Conservation (phyloP, 2,113 vertebrate species). For the Ciconia boyciana region DNA sequence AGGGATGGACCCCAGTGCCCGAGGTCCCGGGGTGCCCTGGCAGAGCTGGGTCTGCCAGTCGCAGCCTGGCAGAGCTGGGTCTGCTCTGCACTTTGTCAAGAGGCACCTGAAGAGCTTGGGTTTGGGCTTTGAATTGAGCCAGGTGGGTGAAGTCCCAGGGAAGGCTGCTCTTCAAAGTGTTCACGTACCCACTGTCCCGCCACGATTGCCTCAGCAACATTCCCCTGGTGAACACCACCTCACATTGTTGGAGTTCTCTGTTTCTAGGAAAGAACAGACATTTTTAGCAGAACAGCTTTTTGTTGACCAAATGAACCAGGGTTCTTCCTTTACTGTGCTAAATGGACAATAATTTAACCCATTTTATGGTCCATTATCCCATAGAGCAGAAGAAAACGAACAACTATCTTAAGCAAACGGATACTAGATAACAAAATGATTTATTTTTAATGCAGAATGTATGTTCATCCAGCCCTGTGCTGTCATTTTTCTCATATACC, state of each 20-base stretch:
- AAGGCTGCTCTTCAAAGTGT: neutral
- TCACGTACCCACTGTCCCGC: neutral
- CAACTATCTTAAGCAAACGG: neutral
- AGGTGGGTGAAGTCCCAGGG: neutral
- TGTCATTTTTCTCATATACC: neutral
- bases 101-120: neutral
- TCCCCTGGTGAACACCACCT: neutral
- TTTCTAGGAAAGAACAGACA: neutral
- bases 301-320: neutral
- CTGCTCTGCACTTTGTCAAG: neutral
- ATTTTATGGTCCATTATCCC: neutral
- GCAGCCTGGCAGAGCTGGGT: neutral
- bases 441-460: neutral
- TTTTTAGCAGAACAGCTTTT: neutral
- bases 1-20: accelerated
- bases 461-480: neutral
- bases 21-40: accelerated
- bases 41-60: neutral
- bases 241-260: neutral
- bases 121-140: neutral
- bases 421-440: neutral
- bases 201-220: neutral
- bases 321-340: neutral
- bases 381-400: neutral
- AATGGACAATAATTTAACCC: neutral